Percentiles rank a stretch among this genome's conserved stretches.
Conservation (phyloP, 2,113 vertebrate species). For the Cavia aperea region DNA sequence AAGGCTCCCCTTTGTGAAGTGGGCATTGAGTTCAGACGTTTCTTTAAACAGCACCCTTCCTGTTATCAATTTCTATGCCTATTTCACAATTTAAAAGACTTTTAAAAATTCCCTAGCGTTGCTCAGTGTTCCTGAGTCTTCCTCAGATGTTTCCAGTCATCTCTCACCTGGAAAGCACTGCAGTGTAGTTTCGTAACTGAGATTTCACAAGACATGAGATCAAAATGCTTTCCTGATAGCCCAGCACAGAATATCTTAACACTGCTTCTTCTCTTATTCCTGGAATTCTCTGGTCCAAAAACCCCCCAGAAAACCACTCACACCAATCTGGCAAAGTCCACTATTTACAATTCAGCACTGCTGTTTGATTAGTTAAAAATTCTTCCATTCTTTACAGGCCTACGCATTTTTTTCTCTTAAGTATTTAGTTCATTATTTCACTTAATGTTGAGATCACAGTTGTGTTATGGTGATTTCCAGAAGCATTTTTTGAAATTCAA, state of each 20-base stretch:
- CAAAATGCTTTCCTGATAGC: conserved; percentile 40
- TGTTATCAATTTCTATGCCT: conserved; percentile 34
- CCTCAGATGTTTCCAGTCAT: conserved; percentile 52
- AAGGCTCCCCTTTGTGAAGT: not conserved
- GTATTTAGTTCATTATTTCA: conserved; percentile 58
- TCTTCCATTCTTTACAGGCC: conserved; percentile 54
- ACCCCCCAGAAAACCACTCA: conserved; percentile 69
- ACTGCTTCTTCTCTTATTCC: conserved; percentile 54
- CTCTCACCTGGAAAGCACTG: conserved; percentile 66
- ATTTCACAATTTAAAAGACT: conserved; percentile 54
- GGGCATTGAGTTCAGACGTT: conserved; percentile 3
- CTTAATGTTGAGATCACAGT: conserved; percentile 47
- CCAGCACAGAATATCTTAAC: conserved; percentile 21
- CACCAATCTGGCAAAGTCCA: conserved; percentile 55
- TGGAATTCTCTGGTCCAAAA: conserved; percentile 69
- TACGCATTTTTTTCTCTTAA: conserved; percentile 54
- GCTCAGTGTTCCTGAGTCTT: conserved; percentile 53
- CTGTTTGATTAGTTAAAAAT: conserved; percentile 55
- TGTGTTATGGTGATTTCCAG: conserved; percentile 64
- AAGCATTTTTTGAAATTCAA: conserved; percentile 41
- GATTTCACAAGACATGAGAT: conserved; percentile 57
- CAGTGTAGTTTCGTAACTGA: conserved; percentile 47
- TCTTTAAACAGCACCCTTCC: conserved; percentile 22
- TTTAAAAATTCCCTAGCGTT: conserved; percentile 42
- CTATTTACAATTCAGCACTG: conserved; percentile 57